Evolutionary conservation across 2,888 invertebrate genomes (phyloP), one percentile per base, ranked within the genome.

Genomic region (Tridacna crocea): DNA sequence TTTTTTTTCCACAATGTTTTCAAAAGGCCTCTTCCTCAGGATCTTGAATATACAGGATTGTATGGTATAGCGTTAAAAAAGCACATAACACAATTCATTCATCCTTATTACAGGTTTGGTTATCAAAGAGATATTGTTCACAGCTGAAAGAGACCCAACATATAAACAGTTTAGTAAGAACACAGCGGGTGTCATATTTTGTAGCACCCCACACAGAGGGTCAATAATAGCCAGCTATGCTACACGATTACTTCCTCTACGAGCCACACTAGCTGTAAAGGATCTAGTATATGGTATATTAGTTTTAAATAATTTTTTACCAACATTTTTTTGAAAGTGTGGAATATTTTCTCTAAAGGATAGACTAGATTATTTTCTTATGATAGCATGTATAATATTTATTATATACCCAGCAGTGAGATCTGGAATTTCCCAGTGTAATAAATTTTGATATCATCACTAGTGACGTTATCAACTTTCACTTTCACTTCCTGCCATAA

Each of bases 131-230:
- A 96, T 98, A 90, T 95, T 98, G 12, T 95, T 96, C 51, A 78
- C 89, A 63, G 88, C 90, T 26, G 80, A 89, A 22, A 70, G 87
- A 51, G 95, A 96, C 88, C 92, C 94, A 4, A 92, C 94, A 66
- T 94, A 95, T 0, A 95, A 95, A 86, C 95, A 95, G 88, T 92
- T 98, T 26, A 96, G 96, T 66, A 94, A 95, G 78, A 97, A 97
- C 88, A 98, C 98, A 0, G 96, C 96, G 93, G 97, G 97, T 15
- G 96, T 98, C 65, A 95, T 98, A 66, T 98, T 99, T 94, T 97
- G 97, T 91, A 98, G 98, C 90, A 98, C 98, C 0, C 99, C 98
- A 2, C 98, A 99, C 94, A 96, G 95, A 83, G 99, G 99, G 0
- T 97, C 98, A 75, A 96, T 96, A 12, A 95, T 98, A 75, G 98